Conservation (phyloP, 1,140 invertebrate species). For the Potamilus streckersoni region DNA sequence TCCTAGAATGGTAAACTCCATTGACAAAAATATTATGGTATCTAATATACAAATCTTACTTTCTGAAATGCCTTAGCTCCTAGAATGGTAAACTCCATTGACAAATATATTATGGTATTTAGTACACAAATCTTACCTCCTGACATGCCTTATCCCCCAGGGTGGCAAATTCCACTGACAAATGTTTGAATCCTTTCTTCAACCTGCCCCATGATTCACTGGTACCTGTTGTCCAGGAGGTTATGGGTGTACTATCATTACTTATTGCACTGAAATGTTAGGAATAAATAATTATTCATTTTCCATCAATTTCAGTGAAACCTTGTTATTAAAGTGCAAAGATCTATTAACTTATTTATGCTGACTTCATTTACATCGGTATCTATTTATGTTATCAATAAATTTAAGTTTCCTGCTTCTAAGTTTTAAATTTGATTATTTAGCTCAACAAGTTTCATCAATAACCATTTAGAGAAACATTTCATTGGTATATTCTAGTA, state of each 20-base stretch:
- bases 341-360: too few relatives aligned
- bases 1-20: constrained; percentile 33
- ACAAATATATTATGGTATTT: too few relatives aligned
- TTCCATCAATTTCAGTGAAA: too few relatives aligned
- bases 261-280: constrained; percentile 53
- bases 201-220: constrained; percentile 74
- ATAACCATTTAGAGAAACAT: too few relatives aligned
- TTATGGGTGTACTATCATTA: constrained; percentile 63
- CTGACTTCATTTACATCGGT: too few relatives aligned
- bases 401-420: too few relatives aligned
- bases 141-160: constrained; percentile 60
- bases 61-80: constrained; percentile 51
- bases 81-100: constrained; percentile 9
- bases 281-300: not conserved
- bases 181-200: constrained; percentile 74
- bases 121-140: constrained; percentile 48
- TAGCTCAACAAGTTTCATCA: too few relatives aligned
- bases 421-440: too few relatives aligned
- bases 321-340: too few relatives aligned
- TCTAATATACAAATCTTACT: not conserved
- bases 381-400: too few relatives aligned
- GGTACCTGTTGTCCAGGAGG: constrained; percentile 74
- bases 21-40: too few relatives aligned
- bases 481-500: too few relatives aligned
- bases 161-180: constrained; percentile 71